A percentile compares a stretch with the other conserved stretches of the same genome.
These are phyloP conservation scores for Crenichthys baileyi DNA, from an alignment of 2,797 vertebrate species.

Conservation along the genomic window DNA sequence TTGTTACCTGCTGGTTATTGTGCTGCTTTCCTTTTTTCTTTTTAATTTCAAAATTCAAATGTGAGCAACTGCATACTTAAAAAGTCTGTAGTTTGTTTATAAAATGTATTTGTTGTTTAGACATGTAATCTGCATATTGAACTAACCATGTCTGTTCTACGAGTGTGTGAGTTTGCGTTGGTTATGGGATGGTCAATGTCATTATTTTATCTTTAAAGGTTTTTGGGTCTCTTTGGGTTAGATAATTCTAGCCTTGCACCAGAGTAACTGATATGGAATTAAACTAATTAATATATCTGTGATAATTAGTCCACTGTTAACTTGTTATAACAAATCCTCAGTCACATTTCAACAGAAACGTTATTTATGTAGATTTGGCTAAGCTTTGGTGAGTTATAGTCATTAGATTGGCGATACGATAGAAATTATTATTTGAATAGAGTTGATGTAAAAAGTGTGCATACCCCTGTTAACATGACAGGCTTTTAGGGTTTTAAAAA, in stretches of 20 bases:
- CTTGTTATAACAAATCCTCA: not conserved
- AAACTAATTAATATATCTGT: not conserved
- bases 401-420: not conserved
- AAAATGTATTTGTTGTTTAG: constrained; percentile 27
- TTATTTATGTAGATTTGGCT: not conserved
- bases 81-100: constrained; percentile 2
- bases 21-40: constrained; percentile 17
- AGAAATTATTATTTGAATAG: not conserved
- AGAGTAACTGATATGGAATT: constrained; percentile 63
- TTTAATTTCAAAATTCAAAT: constrained; percentile 19
- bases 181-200: constrained; percentile 63
- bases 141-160: constrained; percentile 74
- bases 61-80: constrained; percentile 3
- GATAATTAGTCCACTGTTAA: not conserved
- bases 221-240: constrained; percentile 32
- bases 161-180: constrained; percentile 76
- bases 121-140: constrained; percentile 63
- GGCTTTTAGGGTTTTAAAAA: too few species aligned
- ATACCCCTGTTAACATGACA: not conserved
- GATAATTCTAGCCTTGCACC: constrained; percentile 20
- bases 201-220: constrained; percentile 40
- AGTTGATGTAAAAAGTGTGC: not conserved
- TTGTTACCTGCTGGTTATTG: constrained; percentile 22
- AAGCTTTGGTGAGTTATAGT: not conserved
- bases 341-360: not conserved